Evolutionary conservation across 2,888 invertebrate species (phyloP).

Genomic region (Cephonodes hylas): DNA sequence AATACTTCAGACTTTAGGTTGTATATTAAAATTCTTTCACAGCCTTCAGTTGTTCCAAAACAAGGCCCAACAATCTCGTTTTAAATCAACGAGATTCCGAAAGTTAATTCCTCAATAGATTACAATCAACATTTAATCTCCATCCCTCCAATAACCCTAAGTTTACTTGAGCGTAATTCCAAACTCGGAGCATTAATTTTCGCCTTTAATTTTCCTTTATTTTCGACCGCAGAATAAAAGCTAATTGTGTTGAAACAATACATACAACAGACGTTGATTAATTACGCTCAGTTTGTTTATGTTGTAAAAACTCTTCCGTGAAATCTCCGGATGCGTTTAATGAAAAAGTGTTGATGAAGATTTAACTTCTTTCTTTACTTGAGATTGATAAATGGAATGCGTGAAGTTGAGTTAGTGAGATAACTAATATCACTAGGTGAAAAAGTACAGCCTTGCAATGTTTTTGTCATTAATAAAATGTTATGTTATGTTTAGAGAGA

Average conservation of each 20-base stretch:
- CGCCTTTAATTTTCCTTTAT: slow-evolving; percentile 28
- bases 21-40: neutral
- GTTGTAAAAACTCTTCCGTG: slow-evolving; percentile 33
- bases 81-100: neutral
- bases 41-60: too few relatives aligned
- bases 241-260: slow-evolving; percentile 54
- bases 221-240: slow-evolving; percentile 37
- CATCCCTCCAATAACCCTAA: slow-evolving; percentile 37
- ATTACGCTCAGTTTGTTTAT: slow-evolving; percentile 48
- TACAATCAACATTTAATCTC: slow-evolving; percentile 56
- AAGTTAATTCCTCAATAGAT: slow-evolving; percentile 38
- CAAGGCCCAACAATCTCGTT: neutral
- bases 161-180: slow-evolving; percentile 57
- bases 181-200: slow-evolving; percentile 40
- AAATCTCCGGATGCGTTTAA: slow-evolving; percentile 6
- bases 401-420: neutral
- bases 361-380: neutral
- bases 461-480: too few relatives aligned
- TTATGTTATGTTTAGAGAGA: too few relatives aligned
- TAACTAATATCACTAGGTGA: too few relatives aligned
- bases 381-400: neutral
- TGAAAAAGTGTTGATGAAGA: neutral
- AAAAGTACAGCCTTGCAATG: too few relatives aligned
- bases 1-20: neutral
- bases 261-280: slow-evolving; percentile 52